phyloP scores from a whole-genome alignment of 2,888 invertebrate genomes.

The Meloe dianella region DNA sequence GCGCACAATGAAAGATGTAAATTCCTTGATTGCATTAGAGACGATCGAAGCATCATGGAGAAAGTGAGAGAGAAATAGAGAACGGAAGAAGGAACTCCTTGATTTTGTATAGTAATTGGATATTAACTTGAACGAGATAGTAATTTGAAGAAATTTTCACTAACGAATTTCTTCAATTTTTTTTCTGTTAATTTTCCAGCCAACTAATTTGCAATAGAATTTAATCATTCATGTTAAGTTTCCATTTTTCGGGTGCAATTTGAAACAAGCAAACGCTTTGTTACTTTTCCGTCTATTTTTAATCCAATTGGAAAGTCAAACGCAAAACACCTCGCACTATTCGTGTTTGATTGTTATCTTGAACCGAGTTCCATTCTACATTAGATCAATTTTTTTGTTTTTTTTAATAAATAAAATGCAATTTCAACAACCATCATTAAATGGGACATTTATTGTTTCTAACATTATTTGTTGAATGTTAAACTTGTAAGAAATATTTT shows the following conservation, averaged over 20 bases:
- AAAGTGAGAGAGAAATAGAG: background rate
- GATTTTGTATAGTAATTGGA: slow-evolving; percentile 41
- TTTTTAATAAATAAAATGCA: background rate
- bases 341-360: slow-evolving; percentile 9
- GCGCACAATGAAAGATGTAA: slow-evolving; percentile 47
- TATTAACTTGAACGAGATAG: slow-evolving; percentile 33
- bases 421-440: background rate
- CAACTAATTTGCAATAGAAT: background rate
- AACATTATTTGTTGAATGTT: background rate
- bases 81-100: background rate
- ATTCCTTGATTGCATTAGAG: slow-evolving; percentile 42
- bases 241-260: background rate
- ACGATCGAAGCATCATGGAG: slow-evolving; percentile 14
- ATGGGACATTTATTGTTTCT: background rate
- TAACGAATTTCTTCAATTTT: too few species aligned
- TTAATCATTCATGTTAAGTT: background rate
- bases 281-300: background rate
- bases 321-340: background rate
- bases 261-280: background rate
- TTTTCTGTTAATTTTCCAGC: slow-evolving; percentile 14
- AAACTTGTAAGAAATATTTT: background rate
- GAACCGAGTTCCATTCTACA: too few species aligned
- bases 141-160: slow-evolving; percentile 20
- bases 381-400: background rate
- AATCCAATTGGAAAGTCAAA: background rate